Evolutionary conservation across 1,140 invertebrate genomes (phyloP), one percentile per base, ranked within the genome.

Genomic region (Zaprionus ornatus): DNA sequence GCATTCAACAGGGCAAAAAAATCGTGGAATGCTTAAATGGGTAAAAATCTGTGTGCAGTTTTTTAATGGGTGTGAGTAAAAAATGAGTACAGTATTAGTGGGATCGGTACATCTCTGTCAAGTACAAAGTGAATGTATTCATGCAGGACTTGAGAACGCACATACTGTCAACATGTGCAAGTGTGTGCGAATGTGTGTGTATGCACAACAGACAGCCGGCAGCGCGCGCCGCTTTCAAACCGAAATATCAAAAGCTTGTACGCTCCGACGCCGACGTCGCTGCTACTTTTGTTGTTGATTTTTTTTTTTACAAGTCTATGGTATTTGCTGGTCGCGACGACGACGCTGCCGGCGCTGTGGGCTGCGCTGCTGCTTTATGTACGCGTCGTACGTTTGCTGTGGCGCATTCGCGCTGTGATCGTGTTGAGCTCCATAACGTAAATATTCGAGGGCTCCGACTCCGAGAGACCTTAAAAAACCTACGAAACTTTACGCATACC

Each of bases 321-420:
- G 56, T 60, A 27, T 57, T 82, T 66, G 83, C 65, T 65, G 56
- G 13, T 81, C 63, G 40, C 64, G 66, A 48, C 32, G 54, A 32
- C 64, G 72, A 48, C 32, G 54, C 32, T 42, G 48, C 21, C 17
- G 29, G 29, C 63, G 65, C 13, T 62, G 70, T 66, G 66, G 76
- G 54, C 54, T 32, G 29, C 9, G 29, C 29, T 32, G 61, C 17
- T 67, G 71, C 74, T 73, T 72, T 17, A 67, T 78, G 74, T 76
- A 69, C 64, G 78, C 63, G 81, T 69, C 72, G 48, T 57, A 72
- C 66, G 67, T 73, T 80, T 64, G 61, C 79, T 66, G 40, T 67
- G 61, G 64, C 78, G 79, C 85, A 88, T 87, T 88, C 81, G 74
- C 71, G 71, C 61, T 79, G 66, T 35, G 84, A 88, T 88, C 84